These are phyloP conservation scores for Whitmania pigra DNA, from an alignment of 1,140 invertebrate genomes.

Conservation along the genomic window DNA sequence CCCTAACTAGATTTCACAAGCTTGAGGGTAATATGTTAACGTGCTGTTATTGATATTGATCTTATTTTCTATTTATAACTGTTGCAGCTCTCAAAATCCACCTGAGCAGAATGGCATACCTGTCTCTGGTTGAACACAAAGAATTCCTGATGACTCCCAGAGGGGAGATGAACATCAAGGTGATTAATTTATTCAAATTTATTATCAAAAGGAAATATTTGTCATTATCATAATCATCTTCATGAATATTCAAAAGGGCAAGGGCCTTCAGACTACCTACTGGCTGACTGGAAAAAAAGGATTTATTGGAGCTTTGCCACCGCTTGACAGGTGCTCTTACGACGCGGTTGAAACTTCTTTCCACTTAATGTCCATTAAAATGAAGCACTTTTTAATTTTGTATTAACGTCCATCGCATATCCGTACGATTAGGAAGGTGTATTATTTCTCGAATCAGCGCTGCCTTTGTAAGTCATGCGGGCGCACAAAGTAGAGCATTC, in stretches of 20 bases:
- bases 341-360: background rate
- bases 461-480: no score
- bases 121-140: slow-evolving; percentile 8
- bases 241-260: slow-evolving; percentile 45
- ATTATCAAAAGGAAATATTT: background rate
- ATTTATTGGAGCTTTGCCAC: slow-evolving; percentile 66
- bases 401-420: no score
- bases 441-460: no score
- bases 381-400: no score
- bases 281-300: slow-evolving; percentile 71
- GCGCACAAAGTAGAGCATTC: no score
- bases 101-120: slow-evolving; percentile 15
- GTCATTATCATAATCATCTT: background rate
- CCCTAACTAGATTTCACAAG: no score
- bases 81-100: slow-evolving; percentile 19
- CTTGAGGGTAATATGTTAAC: background rate
- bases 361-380: background rate
- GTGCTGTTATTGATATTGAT: no score
- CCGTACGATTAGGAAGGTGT: no score
- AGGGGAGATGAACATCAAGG: slow-evolving; percentile 25
- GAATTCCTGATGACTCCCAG: slow-evolving; percentile 18
- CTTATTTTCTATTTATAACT: background rate
- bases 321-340: slow-evolving; percentile 25
- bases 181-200: background rate
- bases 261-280: slow-evolving; percentile 70